phyloP scores from a whole-genome alignment of 1,140 invertebrate species.

The Bemisia tabaci region DNA sequence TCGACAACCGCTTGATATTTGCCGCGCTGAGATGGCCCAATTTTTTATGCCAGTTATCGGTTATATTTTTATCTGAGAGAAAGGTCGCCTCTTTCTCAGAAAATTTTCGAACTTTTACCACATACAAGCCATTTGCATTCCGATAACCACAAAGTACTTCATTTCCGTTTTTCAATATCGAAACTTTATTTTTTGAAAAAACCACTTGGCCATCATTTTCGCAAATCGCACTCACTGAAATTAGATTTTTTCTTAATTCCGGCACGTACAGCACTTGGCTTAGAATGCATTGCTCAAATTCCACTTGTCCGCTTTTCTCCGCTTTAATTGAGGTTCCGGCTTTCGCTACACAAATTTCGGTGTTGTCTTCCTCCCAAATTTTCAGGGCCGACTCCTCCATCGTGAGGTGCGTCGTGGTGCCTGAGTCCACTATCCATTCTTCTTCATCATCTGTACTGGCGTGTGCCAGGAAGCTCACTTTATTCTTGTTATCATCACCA shows the following conservation, averaged over 20 bases:
- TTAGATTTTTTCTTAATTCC: neutral
- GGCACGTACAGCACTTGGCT: neutral
- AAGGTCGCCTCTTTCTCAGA: no score
- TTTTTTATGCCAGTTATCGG: no score
- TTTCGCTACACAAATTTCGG: neutral
- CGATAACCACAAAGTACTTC: neutral
- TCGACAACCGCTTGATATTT: no score
- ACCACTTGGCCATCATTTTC: neutral
- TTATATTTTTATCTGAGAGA: no score
- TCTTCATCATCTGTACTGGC: neutral
- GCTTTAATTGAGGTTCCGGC: neutral
- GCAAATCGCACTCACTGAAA: neutral
- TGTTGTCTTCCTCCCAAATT: conserved; percentile 11
- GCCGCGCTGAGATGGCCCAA: no score
- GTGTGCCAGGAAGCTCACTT: neutral
- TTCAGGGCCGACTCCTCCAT: conserved; percentile 15
- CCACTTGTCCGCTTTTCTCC: neutral
- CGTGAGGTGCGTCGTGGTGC: conserved; percentile 20
- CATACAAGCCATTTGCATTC: no score
- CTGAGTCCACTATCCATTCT: conserved; percentile 21
- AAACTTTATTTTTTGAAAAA: neutral
- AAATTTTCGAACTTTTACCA: no score
- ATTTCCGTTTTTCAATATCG: neutral
- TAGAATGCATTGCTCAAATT: neutral
- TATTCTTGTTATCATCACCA: neutral